phyloP scores from a whole-genome alignment of 2,888 invertebrate genomes.

The Mythimna pallens region DNA sequence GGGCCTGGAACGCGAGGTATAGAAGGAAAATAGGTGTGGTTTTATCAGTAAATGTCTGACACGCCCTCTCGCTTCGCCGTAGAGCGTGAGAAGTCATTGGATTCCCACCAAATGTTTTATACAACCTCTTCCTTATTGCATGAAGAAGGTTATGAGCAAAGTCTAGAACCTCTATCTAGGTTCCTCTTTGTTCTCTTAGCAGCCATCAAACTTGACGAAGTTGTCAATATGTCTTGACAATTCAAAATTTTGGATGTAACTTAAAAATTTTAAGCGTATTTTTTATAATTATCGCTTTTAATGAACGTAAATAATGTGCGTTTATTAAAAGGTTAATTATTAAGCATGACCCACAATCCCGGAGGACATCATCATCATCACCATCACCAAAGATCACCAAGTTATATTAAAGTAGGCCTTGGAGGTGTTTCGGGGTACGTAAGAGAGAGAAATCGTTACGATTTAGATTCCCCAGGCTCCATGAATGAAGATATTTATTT shows the following conservation, averaged over 20 bases:
- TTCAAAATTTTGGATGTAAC: not conserved
- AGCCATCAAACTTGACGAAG: conserved; percentile 12
- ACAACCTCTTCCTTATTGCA: conserved; percentile 8
- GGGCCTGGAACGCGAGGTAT: no score
- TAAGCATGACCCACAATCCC: conserved; percentile 40
- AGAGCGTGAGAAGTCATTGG: no score
- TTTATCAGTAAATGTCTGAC: no score
- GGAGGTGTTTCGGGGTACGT: conserved; percentile 50
- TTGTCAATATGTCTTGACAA: not conserved
- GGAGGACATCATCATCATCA: not conserved
- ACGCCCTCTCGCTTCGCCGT: no score
- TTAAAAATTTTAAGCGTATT: not conserved
- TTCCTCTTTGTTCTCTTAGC: conserved; percentile 13
- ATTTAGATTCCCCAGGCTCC: no score
- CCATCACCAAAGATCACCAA: not conserved
- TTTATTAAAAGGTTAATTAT: conserved; percentile 17
- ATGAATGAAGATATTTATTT: no score
- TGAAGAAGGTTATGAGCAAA: not conserved
- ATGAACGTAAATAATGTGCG: not conserved
- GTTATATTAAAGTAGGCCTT: conserved; percentile 17
- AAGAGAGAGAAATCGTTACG: not conserved
- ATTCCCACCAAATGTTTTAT: no score
- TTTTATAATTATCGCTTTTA: conserved; percentile 6
- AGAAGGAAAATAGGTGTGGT: no score
- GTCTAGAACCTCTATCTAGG: not conserved